A percentile compares a stretch with the other conserved stretches of the same genome.
Conservation (phyloP, 2,797 vertebrate species). For the Bufotes viridis region DNA sequence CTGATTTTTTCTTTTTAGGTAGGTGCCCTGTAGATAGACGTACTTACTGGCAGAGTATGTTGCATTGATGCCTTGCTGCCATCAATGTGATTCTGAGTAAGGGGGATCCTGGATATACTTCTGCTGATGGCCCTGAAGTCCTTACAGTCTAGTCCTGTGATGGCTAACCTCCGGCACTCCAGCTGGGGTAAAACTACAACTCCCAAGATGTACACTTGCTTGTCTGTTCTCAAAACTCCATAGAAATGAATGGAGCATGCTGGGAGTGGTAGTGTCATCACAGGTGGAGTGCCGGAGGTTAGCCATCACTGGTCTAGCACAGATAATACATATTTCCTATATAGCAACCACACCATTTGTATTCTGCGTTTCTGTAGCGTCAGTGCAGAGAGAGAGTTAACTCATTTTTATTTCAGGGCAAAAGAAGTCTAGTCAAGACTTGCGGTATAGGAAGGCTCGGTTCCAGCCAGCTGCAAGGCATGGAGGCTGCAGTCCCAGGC, state of each 20-base stretch:
- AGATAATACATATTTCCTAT: background rate
- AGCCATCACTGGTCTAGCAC: background rate
- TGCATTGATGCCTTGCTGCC: no score
- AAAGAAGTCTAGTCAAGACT: slow-evolving; percentile 12
- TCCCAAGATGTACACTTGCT: no score
- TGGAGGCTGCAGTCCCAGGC: slow-evolving; percentile 48
- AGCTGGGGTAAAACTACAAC: no score
- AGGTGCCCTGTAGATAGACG: no score
- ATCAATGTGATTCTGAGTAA: background rate
- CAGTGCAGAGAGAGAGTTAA: slow-evolving; percentile 35
- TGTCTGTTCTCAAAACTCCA: no score
- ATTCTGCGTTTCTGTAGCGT: background rate
- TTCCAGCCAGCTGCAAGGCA: slow-evolving; percentile 43
- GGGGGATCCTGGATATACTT: background rate
- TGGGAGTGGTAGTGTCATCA: no score
- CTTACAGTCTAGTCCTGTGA: no score
- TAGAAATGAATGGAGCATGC: no score
- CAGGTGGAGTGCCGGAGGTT: no score
- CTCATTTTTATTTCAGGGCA: slow-evolving; percentile 30
- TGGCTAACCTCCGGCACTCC: no score
- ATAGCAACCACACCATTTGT: background rate
- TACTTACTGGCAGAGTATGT: no score
- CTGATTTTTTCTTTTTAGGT: no score
- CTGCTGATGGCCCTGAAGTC: background rate
- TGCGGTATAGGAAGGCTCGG: slow-evolving; percentile 1